Base-by-base conservation (phyloP, 2,113 vertebrate genomes). In the Megaleporinus macrocephalus region DNA sequence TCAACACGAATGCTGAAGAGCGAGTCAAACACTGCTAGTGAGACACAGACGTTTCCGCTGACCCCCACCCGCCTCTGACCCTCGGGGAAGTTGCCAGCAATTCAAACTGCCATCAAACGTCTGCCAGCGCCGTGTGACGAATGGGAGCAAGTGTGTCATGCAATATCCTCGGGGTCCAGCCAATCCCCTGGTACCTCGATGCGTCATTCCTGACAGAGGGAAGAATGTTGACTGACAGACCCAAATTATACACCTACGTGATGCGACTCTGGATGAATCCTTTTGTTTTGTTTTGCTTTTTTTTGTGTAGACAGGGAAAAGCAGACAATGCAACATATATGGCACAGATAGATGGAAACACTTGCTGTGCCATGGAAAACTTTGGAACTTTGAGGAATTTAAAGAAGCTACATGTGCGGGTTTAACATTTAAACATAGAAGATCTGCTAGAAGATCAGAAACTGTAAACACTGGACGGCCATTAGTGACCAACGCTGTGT, bases 201-300 rank as follows among this genome's bases (percentile, higher is more conserved):
- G 47, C 71, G 36, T 79, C 61, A 81, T 73, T 62, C 47, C 61
- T 80, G 78, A 63, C 70, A 63, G 70, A 73, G 61, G 15, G 29
- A 55, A 70, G 36, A 66, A 70, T 82, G 30, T 62, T 62, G 53
- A 71, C 36, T 62, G 74, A 77, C 74, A 77, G n/a, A 66, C 44
- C 73, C 26, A 49, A 41, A 76, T 76, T 49, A 76, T 76, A 61
- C 41, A 70, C 55, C 36, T 57, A 76, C 62, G 80, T 76, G 73
- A 82, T 41, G 18, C 26, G 63, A 76, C 62, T 82, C 76, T 53
- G 57, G 26, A 76, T 82, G 80, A 26, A 59, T 59, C 55, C 18
- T 9, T 47, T 81, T 81, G 61, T 81, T 74, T 81, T 74, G 53
- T 81, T 51, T 26, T 55, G 27, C n/a, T n/a, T n/a, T n/a, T 6